phyloP scores from a whole-genome alignment of 2,888 invertebrate genomes.

The Drosophila mercatorum region DNA sequence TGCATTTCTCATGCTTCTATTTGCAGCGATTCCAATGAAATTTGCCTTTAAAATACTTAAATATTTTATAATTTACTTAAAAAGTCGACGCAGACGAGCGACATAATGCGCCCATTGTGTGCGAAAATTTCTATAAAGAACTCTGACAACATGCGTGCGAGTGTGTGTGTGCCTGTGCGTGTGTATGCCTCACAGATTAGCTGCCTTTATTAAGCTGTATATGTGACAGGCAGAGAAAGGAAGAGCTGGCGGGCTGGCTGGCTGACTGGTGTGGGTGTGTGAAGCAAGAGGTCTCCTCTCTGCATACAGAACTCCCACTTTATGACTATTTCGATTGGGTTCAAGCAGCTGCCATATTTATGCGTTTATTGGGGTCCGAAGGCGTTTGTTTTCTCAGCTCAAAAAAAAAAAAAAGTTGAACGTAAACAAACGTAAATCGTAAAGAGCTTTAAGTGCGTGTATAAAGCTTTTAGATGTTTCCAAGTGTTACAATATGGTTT shows the following conservation, averaged over 20 bases:
- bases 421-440: constrained; percentile 21
- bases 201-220: constrained; percentile 54
- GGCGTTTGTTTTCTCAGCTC: constrained; percentile 24
- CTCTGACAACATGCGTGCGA: constrained; percentile 15
- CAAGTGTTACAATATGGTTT: constrained; percentile 18
- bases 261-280: not conserved
- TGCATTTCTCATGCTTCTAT: not conserved
- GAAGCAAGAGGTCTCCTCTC: not conserved
- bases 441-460: constrained; percentile 38
- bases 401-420: not conserved
- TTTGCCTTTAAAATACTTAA: constrained; percentile 41
- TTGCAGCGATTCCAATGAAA: constrained; percentile 3
- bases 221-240: constrained; percentile 2
- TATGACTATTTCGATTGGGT: constrained; percentile 46
- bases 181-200: constrained; percentile 52
- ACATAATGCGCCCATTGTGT: constrained; percentile 56
- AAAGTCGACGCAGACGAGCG: constrained; percentile 28
- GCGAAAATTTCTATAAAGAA: constrained; percentile 40
- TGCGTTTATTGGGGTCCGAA: constrained; percentile 61
- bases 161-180: not conserved
- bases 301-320: constrained; percentile 24
- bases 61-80: constrained; percentile 69
- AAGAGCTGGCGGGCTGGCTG: not conserved
- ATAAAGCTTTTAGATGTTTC: constrained; percentile 39
- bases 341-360: constrained; percentile 51